Conservation (phyloP, 2,113 vertebrate genomes). For the Epinephelus moara region DNA sequence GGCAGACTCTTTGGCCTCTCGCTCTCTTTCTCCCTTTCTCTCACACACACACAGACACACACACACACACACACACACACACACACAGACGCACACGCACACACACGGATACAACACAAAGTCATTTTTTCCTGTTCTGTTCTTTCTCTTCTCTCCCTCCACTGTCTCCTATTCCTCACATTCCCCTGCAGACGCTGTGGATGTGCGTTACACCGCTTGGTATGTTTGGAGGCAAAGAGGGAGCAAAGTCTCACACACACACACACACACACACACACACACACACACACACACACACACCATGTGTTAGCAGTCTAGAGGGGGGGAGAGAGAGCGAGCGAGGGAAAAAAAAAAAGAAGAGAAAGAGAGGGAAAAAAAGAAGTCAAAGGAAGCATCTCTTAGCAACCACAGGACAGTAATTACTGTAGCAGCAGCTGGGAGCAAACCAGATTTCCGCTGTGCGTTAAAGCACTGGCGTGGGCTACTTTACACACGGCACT, state of each 20-base stretch:
- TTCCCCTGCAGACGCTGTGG: conserved; percentile 67
- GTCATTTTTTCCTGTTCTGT: conserved; percentile 78
- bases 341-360: conserved; percentile 14
- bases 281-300: conserved; percentile 55
- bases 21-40: conserved; percentile 58
- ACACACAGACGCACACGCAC: conserved; percentile 32
- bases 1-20: conserved; percentile 87
- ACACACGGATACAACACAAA: conserved; percentile 52
- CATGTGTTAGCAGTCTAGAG: conserved; percentile 75
- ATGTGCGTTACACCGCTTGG: conserved; percentile 68
- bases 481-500: conserved; percentile 91
- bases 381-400: conserved; percentile 93
- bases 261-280: conserved; percentile 1
- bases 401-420: conserved; percentile 95
- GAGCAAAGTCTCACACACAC: conserved; percentile 53
- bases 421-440: conserved; percentile 94
- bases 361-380: conserved; percentile 46
- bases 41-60: conserved; percentile 14
- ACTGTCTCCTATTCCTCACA: conserved; percentile 73
- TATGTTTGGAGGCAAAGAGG: conserved; percentile 70
- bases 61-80: conserved; percentile 4
- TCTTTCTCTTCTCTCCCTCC: conserved; percentile 71
- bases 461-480: conserved; percentile 91
- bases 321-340: conserved; percentile 4
- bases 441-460: conserved; percentile 94